Percentiles rank a stretch among this genome's conserved stretches.
These are phyloP conservation scores for Arrhamphus sclerolepis DNA, from an alignment of 2,797 vertebrate species.

Conservation along the genomic window DNA sequence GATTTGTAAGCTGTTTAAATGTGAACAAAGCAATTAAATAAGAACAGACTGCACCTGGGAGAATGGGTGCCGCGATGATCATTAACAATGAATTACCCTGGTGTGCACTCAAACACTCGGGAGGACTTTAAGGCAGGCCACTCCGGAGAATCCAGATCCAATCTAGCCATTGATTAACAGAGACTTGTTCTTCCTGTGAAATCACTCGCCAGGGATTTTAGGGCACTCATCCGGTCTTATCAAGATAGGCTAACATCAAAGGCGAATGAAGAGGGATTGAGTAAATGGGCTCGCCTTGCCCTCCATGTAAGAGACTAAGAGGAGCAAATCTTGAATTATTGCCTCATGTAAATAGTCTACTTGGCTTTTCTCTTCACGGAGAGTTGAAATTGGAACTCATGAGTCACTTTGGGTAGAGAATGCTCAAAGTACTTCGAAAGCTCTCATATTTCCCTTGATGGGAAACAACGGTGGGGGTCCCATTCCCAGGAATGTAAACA, in stretches of 20 bases:
- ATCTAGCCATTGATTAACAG: constrained; percentile 83
- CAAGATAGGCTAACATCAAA: constrained; percentile 80
- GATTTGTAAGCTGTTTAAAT: constrained; percentile 82
- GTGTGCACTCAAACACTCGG: constrained; percentile 74
- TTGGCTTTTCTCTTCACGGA: constrained; percentile 42
- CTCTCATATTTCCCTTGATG: constrained; percentile 74
- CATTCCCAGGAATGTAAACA: constrained; percentile 76
- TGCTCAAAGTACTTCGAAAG: constrained; percentile 70
- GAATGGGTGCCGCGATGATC: constrained; percentile 72
- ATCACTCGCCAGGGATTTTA: constrained; percentile 80
- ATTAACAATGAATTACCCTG: constrained; percentile 80
- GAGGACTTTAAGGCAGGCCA: constrained; percentile 72
- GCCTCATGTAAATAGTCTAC: constrained; percentile 79
- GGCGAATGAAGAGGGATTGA: constrained; percentile 74
- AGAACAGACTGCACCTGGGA: constrained; percentile 58
- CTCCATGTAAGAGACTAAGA: constrained; percentile 70
- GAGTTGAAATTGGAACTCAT: constrained; percentile 60
- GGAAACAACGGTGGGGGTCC: constrained; percentile 62
- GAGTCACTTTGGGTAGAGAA: constrained; percentile 70
- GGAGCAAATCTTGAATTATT: constrained; percentile 80
- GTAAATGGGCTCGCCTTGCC: constrained; percentile 72
- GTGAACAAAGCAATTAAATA: constrained; percentile 79
- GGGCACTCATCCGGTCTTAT: constrained; percentile 79
- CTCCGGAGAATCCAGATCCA: constrained; percentile 77
- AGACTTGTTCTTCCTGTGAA: constrained; percentile 79